Conservation (phyloP, 2,113 vertebrate genomes). For the Caloenas nicobarica region DNA sequence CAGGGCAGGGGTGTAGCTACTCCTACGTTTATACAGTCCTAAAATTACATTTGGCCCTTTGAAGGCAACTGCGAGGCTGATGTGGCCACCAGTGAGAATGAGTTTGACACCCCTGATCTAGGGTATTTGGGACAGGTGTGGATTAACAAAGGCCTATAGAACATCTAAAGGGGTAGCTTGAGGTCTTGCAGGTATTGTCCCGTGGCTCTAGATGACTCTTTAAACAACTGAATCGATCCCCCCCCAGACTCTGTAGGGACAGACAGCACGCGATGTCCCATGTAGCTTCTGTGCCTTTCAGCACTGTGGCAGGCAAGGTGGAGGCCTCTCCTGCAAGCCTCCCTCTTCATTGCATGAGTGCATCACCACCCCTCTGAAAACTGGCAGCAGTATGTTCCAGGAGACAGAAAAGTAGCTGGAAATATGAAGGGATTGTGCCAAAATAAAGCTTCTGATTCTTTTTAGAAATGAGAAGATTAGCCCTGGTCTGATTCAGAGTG, state of each 20-base stretch:
- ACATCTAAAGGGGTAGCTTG: not conserved
- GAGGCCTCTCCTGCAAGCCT: not conserved
- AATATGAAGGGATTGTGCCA: slow-evolving; percentile 9
- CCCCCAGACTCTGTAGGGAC: not conserved
- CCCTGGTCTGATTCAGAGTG: not conserved
- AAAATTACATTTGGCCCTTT: too few relatives aligned
- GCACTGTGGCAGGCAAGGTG: not conserved
- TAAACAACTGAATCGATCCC: not conserved
- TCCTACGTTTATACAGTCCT: too few relatives aligned
- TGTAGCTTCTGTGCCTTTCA: not conserved
- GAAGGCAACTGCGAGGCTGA: too few relatives aligned
- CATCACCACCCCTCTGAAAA: not conserved
- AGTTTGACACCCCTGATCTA: too few relatives aligned
- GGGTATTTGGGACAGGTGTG: not conserved
- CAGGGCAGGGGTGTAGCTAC: too few relatives aligned
- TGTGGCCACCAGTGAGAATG: too few relatives aligned
- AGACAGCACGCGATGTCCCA: not conserved
- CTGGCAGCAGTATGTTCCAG: not conserved
- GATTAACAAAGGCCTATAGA: not conserved
- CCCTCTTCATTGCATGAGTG: not conserved
- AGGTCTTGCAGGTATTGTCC: not conserved
- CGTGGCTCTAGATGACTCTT: not conserved
- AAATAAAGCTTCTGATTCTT: slow-evolving; percentile 14
- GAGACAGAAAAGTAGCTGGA: not conserved
- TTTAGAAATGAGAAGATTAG: slow-evolving; percentile 32